Evolutionary conservation across 2,113 vertebrate species (phyloP).

Genomic region (Dryoscopus gambensis): DNA sequence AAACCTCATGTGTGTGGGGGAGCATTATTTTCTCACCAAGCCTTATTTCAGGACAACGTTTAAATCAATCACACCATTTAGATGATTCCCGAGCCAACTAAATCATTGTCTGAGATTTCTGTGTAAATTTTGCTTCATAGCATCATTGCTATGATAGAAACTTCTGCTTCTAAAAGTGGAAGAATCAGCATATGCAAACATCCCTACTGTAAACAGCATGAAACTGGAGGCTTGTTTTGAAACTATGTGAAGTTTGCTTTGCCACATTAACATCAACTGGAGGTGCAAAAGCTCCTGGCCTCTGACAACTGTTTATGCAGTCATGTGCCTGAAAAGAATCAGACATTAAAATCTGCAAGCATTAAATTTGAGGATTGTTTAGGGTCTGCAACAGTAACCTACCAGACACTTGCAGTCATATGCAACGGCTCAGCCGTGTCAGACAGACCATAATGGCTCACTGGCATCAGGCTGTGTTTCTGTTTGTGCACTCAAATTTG

Average conservation of each 20-base stretch:
- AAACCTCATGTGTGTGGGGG: neutral
- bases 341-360: conserved; percentile 22
- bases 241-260: neutral
- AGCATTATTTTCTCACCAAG: neutral
- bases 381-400: neutral
- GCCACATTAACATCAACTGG: neutral
- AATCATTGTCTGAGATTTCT: neutral
- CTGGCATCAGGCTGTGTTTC: neutral
- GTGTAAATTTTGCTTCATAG: neutral
- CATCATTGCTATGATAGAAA: neutral
- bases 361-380: neutral
- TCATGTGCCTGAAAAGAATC: neutral
- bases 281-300: neutral
- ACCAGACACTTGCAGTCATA: conserved; percentile 3
- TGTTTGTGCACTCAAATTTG: neutral
- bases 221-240: neutral
- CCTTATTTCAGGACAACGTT: neutral
- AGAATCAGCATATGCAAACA: neutral
- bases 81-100: neutral
- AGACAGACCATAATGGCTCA: neutral
- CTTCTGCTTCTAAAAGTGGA: neutral
- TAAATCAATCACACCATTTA: neutral
- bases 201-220: neutral
- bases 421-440: conserved; percentile 27
- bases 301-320: neutral